Percentiles rank a stretch among this genome's conserved stretches.
Conservation (phyloP, 2,888 invertebrate genomes). For the Pterostichus niger region DNA sequence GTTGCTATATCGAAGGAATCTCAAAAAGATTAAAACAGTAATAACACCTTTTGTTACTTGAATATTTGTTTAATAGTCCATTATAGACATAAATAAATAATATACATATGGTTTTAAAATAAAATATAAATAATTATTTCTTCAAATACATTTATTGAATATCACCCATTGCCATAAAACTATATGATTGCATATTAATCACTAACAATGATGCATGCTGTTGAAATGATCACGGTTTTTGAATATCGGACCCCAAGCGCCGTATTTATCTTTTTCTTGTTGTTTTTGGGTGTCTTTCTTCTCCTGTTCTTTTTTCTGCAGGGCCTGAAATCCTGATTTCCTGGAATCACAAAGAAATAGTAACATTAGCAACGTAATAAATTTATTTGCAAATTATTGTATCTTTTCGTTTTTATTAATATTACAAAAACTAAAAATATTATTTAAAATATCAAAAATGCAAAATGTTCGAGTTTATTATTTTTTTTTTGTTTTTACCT, state of each 20-base stretch:
- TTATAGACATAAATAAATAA: constrained; percentile 32
- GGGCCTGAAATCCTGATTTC: constrained; percentile 74
- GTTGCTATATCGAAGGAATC: constrained; percentile 37
- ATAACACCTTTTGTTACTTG: constrained; percentile 60
- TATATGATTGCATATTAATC: constrained; percentile 51
- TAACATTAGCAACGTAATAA: too few relatives aligned
- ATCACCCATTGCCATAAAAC: constrained; percentile 62
- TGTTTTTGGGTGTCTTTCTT: constrained; percentile 71
- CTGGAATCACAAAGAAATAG: constrained; percentile 69
- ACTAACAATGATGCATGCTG: constrained; percentile 83
- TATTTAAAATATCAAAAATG: too few relatives aligned
- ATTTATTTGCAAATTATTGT: not conserved
- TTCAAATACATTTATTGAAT: constrained; percentile 64
- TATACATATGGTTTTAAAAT: constrained; percentile 36
- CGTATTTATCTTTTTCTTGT: constrained; percentile 76
- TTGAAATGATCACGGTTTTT: constrained; percentile 87
- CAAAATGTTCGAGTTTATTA: not conserved
- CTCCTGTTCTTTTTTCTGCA: constrained; percentile 75
- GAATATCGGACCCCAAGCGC: constrained; percentile 86
- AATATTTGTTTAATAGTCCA: constrained; percentile 40
- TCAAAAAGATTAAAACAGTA: constrained; percentile 61
- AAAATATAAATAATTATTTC: constrained; percentile 57
- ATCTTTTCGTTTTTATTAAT: not conserved
- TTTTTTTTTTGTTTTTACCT: constrained; percentile 70
- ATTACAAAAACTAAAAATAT: too few relatives aligned